phyloP scores from a whole-genome alignment of 2,113 vertebrate genomes.

The Anarrhichthys ocellatus region DNA sequence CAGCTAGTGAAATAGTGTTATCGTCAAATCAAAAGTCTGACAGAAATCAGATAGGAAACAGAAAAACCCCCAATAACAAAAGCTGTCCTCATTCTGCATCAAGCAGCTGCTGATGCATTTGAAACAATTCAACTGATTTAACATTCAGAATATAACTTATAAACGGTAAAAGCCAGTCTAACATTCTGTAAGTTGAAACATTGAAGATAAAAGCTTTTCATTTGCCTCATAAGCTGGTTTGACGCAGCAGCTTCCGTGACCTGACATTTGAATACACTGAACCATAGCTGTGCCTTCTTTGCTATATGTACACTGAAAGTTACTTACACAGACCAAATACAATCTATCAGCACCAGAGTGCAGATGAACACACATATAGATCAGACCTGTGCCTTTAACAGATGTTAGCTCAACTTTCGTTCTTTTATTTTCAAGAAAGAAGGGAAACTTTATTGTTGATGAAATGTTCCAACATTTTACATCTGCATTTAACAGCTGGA shows the following conservation, averaged over 20 bases:
- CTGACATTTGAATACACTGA: constrained; percentile 26
- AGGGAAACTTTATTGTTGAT: neutral
- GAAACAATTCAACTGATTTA: constrained; percentile 2
- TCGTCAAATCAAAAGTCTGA: neutral
- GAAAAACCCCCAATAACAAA: neutral
- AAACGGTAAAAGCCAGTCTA: neutral
- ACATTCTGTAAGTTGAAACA: constrained; percentile 3
- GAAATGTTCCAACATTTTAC: neutral
- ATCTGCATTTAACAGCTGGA: neutral
- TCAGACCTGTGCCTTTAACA: constrained; percentile 36
- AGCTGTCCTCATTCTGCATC: neutral
- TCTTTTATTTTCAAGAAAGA: neutral
- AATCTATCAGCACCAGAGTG: constrained; percentile 18
- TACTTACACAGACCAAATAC: constrained; percentile 7
- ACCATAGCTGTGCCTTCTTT: constrained; percentile 18
- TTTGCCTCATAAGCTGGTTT: neutral
- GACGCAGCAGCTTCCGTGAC: constrained; percentile 3
- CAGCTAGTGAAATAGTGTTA: neutral
- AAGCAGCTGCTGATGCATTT: neutral
- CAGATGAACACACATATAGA: constrained; percentile 10
- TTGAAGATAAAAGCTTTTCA: constrained; percentile 23
- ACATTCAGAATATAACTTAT: neutral
- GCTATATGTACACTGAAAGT: neutral
- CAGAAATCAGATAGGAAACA: neutral
- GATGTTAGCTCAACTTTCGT: neutral